phyloP scores from a whole-genome alignment of 35 echinoderm and acorn worm genomes.

The Amphiura filiformis region DNA sequence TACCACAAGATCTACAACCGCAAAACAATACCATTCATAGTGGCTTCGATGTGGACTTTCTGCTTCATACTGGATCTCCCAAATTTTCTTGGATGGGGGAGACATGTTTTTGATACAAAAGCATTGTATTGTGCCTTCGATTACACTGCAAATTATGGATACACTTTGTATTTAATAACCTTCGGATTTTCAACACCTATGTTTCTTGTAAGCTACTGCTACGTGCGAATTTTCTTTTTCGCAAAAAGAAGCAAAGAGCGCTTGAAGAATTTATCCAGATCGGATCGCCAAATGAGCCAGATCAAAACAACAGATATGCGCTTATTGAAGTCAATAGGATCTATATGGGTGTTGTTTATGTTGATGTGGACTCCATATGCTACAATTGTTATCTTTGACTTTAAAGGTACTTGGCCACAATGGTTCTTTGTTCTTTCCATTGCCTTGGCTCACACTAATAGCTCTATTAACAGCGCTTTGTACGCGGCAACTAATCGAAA shows the following conservation, averaged over 20 bases:
- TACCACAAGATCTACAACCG: conserved; percentile 61
- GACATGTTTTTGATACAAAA: background rate
- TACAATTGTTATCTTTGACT: background rate
- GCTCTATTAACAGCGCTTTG: conserved; percentile 19
- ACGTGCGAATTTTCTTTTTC: conserved; percentile 7
- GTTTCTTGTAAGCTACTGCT: conserved; percentile 13
- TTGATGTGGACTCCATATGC: conserved; percentile 18
- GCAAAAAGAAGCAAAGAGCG: background rate
- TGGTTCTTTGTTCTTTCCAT: background rate
- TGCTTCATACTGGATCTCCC: conserved; percentile 15
- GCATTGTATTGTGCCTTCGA: conserved; percentile 2
- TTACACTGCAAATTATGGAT: background rate
- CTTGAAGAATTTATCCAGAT: background rate
- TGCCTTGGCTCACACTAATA: conserved; percentile 21
- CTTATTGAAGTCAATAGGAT: background rate
- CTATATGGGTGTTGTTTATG: background rate
- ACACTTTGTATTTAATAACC: background rate
- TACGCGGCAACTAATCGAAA: conserved; percentile 15
- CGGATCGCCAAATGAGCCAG: background rate
- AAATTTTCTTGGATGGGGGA: conserved; percentile 3
- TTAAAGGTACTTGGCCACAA: background rate
- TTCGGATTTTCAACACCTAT: background rate
- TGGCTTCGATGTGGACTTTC: background rate
- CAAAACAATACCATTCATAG: conserved; percentile 3
- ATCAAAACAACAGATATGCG: background rate